Evolutionary conservation across 2,797 vertebrate species (phyloP).

Genomic region (Pogonophryne albipinna): DNA sequence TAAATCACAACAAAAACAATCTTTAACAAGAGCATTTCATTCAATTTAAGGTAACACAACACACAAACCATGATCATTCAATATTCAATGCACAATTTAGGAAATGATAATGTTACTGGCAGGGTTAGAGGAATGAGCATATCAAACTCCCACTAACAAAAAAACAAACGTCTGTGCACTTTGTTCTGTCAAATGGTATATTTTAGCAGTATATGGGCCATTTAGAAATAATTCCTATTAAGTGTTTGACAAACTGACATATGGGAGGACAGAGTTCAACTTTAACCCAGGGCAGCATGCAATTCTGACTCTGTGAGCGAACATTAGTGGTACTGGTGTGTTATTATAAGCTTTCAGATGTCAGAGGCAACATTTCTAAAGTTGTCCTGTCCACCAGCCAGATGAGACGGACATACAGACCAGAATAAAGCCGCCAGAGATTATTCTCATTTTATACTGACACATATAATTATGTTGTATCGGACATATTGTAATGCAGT

Average conservation of each 20-base stretch:
- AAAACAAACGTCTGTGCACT: background rate
- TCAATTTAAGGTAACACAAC: background rate
- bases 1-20: background rate
- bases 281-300: background rate
- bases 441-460: background rate
- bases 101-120: background rate
- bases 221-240: background rate
- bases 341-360: background rate
- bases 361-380: slow-evolving; percentile 7
- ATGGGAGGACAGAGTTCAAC: background rate
- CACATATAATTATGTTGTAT: background rate
- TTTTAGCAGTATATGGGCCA: background rate
- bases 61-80: background rate
- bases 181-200: background rate
- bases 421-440: background rate
- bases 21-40: background rate
- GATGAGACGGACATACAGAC: background rate
- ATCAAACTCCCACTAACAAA: background rate
- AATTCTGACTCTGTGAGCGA: background rate
- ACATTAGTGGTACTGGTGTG: background rate
- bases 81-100: background rate
- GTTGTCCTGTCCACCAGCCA: background rate
- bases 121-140: background rate
- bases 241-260: background rate
- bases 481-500: background rate